Evolutionary conservation across 2,888 invertebrate species (phyloP).

Genomic region (Caenorhabditis zanzibari): DNA sequence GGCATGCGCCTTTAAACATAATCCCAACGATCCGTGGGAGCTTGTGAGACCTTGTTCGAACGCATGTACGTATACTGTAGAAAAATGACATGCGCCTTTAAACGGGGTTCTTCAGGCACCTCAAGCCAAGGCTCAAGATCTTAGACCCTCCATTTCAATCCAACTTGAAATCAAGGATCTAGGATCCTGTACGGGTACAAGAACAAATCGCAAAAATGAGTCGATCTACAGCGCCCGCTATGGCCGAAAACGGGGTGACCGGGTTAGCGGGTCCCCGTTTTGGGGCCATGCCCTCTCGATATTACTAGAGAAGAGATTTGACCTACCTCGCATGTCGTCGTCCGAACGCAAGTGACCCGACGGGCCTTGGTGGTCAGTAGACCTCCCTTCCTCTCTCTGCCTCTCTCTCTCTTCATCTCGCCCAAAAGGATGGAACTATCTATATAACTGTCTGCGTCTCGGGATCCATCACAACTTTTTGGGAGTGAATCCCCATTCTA

Average conservation of each 20-base stretch:
- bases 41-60: too few species aligned
- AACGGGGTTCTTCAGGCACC: too few species aligned
- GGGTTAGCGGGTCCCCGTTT: slow-evolving; percentile 65
- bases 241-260: slow-evolving; percentile 63
- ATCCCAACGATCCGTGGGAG: too few species aligned
- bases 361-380: slow-evolving; percentile 54
- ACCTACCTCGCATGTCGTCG: slow-evolving; percentile 66
- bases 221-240: background rate
- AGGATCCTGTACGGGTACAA: too few species aligned
- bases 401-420: slow-evolving; percentile 35
- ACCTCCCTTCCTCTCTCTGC: background rate
- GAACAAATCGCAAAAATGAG: slow-evolving; percentile 4
- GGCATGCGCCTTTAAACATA: too few species aligned
- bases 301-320: slow-evolving; percentile 4
- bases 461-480: too few species aligned
- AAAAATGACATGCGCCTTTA: too few species aligned
- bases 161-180: too few species aligned
- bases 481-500: too few species aligned
- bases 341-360: slow-evolving; percentile 67
- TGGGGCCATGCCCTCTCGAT: slow-evolving; percentile 48
- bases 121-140: too few species aligned
- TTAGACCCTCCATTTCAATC: too few species aligned
- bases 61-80: too few species aligned
- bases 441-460: slow-evolving; percentile 19
- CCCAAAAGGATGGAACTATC: background rate